Base-by-base conservation (phyloP, 2,113 vertebrate species). In the Cinclus cinclus region DNA sequence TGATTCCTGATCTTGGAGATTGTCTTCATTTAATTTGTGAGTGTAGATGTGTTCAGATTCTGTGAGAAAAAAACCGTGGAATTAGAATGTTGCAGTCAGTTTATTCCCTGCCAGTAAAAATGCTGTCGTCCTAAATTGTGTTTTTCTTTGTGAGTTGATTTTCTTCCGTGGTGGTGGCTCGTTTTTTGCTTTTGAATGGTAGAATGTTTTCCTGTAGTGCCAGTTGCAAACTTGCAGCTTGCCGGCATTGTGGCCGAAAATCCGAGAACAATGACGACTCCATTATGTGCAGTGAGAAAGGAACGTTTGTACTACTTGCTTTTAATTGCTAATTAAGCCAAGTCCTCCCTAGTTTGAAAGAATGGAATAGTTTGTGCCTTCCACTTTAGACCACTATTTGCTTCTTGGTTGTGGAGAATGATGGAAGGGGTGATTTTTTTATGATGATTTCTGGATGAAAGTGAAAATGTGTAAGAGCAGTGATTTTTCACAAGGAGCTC, bases 321-420 rank as follows among this genome's bases (percentile, higher is more conserved):
- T 96, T 88, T 96, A 95, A 86, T 96, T 96, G 83, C 90, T 94
- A 83, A 88, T 94, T 94, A 92, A 94, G 81, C 73, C 25, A 74
- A 94, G 35, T 92, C 55, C 60, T 78, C 49, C 4, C 56, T 86
- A 83, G 49, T 67, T 86, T 44, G 68, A 71, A 95, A 83, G 76
- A 94, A 93, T 53, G 30, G 53, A 74, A 25, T 89, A 81, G 75
- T 86, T 90, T 69, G 53, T 89, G 53, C 24, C 24, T 18, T 94
- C 49, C 25, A 52, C 62, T 95, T 79, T 17, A 64, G 39, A 73
- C 24, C 28, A 55, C n/a, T 50, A 30, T 88, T 93, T 74, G 63
- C 59, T 77, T 8, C 68, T 83, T 2, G 2, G n/a, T 90, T 77
- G 30, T 6, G 4, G 60, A 81, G 60, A 74, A 30, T 35, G 60